Percentiles rank a stretch among this genome's conserved stretches.
Conservation (phyloP, 2,113 vertebrate genomes). For the Hyla sarda region DNA sequence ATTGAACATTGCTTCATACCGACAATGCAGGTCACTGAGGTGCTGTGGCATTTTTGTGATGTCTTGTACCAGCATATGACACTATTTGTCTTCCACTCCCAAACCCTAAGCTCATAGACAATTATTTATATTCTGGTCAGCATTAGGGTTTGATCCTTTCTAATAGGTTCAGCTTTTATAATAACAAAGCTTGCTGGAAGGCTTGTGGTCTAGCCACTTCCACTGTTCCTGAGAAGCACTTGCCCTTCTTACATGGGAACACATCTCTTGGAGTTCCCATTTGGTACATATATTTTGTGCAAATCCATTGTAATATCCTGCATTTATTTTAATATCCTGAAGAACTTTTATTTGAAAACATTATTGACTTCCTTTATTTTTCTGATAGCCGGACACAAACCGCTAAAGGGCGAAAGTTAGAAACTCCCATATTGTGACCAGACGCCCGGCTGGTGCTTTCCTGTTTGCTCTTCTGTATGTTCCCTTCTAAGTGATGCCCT, state of each 20-base stretch:
- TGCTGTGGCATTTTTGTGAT: too few relatives aligned
- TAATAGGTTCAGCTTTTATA: too few relatives aligned
- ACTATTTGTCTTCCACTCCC: too few relatives aligned
- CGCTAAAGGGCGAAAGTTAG: conserved; percentile 19
- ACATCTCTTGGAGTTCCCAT: neutral
- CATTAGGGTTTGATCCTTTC: too few relatives aligned
- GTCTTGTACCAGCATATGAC: too few relatives aligned
- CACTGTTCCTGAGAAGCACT: neutral
- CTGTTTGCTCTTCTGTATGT: conserved; percentile 4
- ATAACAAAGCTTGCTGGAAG: too few relatives aligned
- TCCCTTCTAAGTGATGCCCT: neutral
- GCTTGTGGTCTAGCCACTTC: neutral
- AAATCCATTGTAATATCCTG: conserved; percentile 66
- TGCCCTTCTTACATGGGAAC: neutral
- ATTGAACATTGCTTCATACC: neutral
- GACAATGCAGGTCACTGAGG: neutral
- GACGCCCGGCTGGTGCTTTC: neutral
- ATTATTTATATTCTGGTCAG: too few relatives aligned
- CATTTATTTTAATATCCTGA: conserved; percentile 71
- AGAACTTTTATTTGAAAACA: conserved; percentile 56
- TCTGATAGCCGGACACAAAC: neutral
- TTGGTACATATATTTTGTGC: neutral
- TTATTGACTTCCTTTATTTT: conserved; percentile 45
- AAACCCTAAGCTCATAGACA: too few relatives aligned
- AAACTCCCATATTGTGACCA: conserved; percentile 39